phyloP scores from a whole-genome alignment of 2,113 vertebrate genomes.

The Thryonomys swinderianus region DNA sequence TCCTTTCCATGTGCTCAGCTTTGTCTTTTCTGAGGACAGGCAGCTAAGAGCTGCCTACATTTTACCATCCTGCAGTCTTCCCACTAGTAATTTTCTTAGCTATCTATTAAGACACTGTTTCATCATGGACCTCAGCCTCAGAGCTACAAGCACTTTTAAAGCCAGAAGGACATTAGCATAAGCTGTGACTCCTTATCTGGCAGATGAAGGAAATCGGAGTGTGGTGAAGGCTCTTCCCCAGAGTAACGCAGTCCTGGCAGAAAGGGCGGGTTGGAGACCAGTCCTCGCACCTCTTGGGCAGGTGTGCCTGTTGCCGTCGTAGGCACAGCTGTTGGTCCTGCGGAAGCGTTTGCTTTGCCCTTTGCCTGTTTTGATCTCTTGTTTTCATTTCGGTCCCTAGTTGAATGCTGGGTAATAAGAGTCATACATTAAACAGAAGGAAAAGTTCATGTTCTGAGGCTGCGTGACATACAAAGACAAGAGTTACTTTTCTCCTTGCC shows the following conservation, averaged over 20 bases:
- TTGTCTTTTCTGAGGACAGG: constrained; percentile 40
- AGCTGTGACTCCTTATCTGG: neutral
- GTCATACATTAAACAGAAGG: neutral
- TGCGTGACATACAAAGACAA: neutral
- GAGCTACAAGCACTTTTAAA: neutral
- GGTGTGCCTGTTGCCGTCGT: neutral
- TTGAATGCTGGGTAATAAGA: neutral
- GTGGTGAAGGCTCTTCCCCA: neutral
- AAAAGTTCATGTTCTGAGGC: neutral
- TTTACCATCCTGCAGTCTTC: constrained; percentile 22
- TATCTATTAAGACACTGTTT: neutral
- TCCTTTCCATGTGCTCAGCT: constrained; percentile 35
- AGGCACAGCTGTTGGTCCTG: neutral
- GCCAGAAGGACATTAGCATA: neutral
- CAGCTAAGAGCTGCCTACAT: constrained; percentile 32
- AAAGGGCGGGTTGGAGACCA: neutral
- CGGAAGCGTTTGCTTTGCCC: neutral
- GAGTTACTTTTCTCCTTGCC: neutral
- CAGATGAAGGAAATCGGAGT: neutral
- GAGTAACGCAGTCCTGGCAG: neutral
- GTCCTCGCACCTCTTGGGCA: neutral
- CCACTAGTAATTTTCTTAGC: neutral
- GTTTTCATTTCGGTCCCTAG: neutral
- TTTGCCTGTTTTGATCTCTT: neutral
- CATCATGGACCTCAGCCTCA: neutral